Percentiles rank a stretch among this genome's conserved stretches.
Conservation (phyloP, 2,797 vertebrate genomes). For the Helarctos malayanus region DNA sequence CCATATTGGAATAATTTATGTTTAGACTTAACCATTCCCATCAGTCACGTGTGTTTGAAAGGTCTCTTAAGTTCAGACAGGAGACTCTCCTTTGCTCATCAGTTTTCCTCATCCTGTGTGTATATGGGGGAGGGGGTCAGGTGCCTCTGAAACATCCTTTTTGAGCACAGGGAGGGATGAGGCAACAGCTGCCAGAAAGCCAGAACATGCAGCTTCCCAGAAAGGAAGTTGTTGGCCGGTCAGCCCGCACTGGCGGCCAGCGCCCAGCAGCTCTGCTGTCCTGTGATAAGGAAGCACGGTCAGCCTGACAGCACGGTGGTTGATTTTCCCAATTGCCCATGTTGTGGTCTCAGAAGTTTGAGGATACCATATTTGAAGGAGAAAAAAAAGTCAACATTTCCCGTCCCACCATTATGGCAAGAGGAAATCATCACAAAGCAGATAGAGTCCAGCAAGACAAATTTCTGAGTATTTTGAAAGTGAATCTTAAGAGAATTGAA, state of each 20-base stretch:
- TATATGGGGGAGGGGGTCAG: neutral
- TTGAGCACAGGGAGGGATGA: neutral
- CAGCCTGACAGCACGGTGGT: neutral
- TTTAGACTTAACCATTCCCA: neutral
- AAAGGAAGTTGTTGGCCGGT: neutral
- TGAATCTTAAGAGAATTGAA: neutral
- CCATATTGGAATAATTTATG: neutral
- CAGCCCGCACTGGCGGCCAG: neutral
- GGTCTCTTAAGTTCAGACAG: neutral
- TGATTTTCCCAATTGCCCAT: neutral
- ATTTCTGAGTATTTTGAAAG: neutral
- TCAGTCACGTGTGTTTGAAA: neutral
- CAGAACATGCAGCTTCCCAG: slow-evolving; percentile 21
- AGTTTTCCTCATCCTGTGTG: neutral
- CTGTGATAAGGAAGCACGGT: slow-evolving; percentile 29
- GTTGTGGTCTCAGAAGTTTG: neutral
- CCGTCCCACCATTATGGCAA: neutral
- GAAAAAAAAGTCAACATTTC: neutral
- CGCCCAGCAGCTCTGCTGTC: neutral
- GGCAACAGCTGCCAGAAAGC: neutral
- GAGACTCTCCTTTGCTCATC: neutral
- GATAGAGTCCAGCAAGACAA: neutral
- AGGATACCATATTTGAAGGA: neutral
- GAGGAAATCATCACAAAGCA: neutral
- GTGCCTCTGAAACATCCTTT: slow-evolving; percentile 45